A percentile compares a stretch with the other conserved stretches of the same genome.
Evolutionary conservation across 2,113 vertebrate genomes (phyloP).

Genomic region (Nipponia nippon): DNA sequence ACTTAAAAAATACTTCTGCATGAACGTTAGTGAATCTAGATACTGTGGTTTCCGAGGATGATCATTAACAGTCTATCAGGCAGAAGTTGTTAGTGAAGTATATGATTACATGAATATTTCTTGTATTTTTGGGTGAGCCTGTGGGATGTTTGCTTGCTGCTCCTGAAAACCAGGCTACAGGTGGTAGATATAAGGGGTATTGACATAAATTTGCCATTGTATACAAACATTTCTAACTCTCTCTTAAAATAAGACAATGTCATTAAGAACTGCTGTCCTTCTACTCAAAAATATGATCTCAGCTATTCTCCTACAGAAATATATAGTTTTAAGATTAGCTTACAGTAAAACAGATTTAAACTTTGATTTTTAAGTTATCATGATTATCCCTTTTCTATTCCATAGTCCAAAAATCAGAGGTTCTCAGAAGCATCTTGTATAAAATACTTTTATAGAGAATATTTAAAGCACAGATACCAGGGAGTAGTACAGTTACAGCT

Average conservation of each 20-base stretch:
- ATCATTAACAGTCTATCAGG: fast-evolving
- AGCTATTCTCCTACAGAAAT: neutral
- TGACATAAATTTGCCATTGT: neutral
- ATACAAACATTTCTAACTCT: neutral
- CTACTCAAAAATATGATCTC: neutral
- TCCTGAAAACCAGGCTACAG: neutral
- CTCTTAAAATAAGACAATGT: neutral
- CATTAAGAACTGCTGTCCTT: neutral
- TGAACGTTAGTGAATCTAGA: neutral
- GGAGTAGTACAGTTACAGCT: neutral
- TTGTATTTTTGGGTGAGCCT: neutral
- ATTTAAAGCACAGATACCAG: neutral
- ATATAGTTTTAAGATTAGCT: neutral
- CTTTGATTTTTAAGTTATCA: neutral
- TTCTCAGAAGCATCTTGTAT: neutral
- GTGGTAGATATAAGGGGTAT: neutral
- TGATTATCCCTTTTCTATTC: neutral
- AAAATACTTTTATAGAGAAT: neutral
- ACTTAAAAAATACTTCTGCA: neutral
- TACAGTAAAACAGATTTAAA: neutral
- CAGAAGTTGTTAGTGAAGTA: neutral
- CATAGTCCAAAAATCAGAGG: neutral
- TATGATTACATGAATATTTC: neutral
- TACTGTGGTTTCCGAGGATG: neutral
- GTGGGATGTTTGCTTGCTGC: neutral